Percentiles rank a stretch among this genome's conserved stretches.
Conservation (phyloP, 1,140 invertebrate genomes). For the Leptinotarsa texana region DNA sequence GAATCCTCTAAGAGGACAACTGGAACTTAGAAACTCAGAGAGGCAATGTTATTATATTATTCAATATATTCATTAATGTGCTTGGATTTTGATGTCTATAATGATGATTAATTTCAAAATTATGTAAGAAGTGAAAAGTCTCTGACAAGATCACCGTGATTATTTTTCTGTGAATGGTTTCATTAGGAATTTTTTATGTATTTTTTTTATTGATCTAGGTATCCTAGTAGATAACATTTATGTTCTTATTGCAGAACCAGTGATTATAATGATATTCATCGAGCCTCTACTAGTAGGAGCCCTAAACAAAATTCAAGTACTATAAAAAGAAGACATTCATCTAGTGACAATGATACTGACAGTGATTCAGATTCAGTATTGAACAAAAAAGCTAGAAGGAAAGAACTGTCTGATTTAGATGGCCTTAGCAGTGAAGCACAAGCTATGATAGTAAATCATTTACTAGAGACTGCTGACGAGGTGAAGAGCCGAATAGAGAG, state of each 20-base stretch:
- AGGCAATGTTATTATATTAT: too few species aligned
- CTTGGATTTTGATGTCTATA: too few species aligned
- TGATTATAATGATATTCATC: not conserved
- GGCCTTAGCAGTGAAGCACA: not conserved
- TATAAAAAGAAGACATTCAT: not conserved
- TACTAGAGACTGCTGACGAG: constrained; percentile 12
- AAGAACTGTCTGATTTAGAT: not conserved
- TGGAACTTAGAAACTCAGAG: too few species aligned
- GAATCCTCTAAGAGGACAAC: not conserved
- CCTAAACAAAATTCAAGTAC: not conserved
- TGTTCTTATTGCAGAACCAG: not conserved
- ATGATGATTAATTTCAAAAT: too few species aligned
- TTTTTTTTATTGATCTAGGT: too few species aligned
- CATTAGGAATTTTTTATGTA: too few species aligned
- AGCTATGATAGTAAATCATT: not conserved
- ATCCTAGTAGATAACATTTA: too few species aligned
- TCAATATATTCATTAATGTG: too few species aligned
- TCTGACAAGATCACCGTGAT: too few species aligned
- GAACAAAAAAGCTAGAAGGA: not conserved
- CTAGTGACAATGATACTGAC: not conserved
- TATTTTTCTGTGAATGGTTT: too few species aligned
- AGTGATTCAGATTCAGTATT: not conserved
- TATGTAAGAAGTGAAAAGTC: too few species aligned
- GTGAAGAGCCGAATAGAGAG: constrained; percentile 5
- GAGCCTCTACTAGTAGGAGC: not conserved